phyloP scores from a whole-genome alignment of 2,797 vertebrate species.

The Liparis tanakae region DNA sequence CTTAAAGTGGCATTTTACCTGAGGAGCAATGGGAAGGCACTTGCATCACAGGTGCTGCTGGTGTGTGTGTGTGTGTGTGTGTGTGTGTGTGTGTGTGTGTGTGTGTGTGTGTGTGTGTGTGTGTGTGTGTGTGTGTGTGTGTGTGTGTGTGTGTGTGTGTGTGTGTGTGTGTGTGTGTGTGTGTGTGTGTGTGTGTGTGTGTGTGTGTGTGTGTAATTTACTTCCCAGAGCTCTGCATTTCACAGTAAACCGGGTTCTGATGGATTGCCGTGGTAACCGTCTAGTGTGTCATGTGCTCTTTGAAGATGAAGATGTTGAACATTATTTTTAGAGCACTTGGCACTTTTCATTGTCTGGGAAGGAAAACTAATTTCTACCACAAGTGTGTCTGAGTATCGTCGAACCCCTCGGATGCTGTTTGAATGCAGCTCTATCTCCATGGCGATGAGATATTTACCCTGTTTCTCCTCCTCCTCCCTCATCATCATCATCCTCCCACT shows the following conservation, averaged over 20 bases:
- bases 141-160: too few species aligned
- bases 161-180: too few species aligned
- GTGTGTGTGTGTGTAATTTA: conserved; percentile 38
- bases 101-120: too few species aligned
- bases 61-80: too few species aligned
- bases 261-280: conserved; percentile 26
- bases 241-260: conserved; percentile 20
- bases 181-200: too few species aligned
- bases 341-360: conserved; percentile 32
- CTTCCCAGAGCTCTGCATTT: conserved; percentile 38
- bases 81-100: too few species aligned
- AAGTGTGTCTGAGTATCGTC: conserved; percentile 29
- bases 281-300: conserved; percentile 26
- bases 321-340: conserved; percentile 15
- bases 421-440: conserved; percentile 52
- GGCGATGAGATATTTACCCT: conserved; percentile 59
- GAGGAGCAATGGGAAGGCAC: conserved; percentile 25
- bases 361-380: conserved; percentile 18
- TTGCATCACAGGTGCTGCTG: conserved; percentile 29
- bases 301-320: conserved; percentile 9
- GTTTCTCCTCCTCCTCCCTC: conserved; percentile 30
- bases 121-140: too few species aligned
- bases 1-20: conserved; percentile 25
- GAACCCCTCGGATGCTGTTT: conserved; percentile 39
- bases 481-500: conserved; percentile 45